Percentiles rank a stretch among this genome's conserved stretches.
These are phyloP conservation scores for Diabrotica balteata DNA, from an alignment of 2,888 invertebrate genomes.

Conservation along the genomic window DNA sequence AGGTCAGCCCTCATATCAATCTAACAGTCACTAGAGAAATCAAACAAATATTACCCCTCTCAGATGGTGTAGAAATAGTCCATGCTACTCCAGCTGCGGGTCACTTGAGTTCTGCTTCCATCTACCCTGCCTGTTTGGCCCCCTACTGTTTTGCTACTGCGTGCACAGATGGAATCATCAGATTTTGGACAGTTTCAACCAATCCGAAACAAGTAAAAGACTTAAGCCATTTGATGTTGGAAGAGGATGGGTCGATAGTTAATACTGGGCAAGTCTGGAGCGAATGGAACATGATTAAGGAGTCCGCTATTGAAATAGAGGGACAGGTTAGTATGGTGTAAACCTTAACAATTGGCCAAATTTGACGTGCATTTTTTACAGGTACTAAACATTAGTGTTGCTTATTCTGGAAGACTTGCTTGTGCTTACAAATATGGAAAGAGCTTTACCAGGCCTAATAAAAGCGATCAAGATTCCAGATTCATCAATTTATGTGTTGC, in stretches of 20 bases:
- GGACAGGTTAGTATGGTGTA: slow-evolving; percentile 64
- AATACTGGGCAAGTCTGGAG: slow-evolving; percentile 58
- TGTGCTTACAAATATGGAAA: slow-evolving; percentile 96
- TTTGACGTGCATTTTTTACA: slow-evolving; percentile 1
- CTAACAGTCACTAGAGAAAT: slow-evolving; percentile 93
- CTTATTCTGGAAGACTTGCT: slow-evolving; percentile 96
- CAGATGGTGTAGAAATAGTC: slow-evolving; percentile 89
- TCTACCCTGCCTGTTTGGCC: slow-evolving; percentile 98
- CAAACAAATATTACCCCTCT: slow-evolving; percentile 85
- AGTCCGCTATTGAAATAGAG: slow-evolving; percentile 68
- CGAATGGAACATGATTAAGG: slow-evolving; percentile 62
- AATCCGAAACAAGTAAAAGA: slow-evolving; percentile 48
- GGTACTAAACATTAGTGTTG: slow-evolving; percentile 92
- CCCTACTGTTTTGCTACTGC: slow-evolving; percentile 96
- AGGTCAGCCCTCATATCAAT: slow-evolving; percentile 73
- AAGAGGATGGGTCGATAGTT: slow-evolving; percentile 55
- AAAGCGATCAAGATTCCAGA: slow-evolving; percentile 77
- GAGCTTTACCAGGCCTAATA: slow-evolving; percentile 83
- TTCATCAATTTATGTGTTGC: slow-evolving; percentile 92
- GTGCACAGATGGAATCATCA: slow-evolving; percentile 90
- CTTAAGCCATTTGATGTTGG: slow-evolving; percentile 51
- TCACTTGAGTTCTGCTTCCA: slow-evolving; percentile 95
- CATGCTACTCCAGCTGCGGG: slow-evolving; percentile 96
- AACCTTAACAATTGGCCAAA: background rate
- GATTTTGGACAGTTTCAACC: slow-evolving; percentile 76